A percentile compares a stretch with the other conserved stretches of the same genome.
Evolutionary conservation across 2,888 invertebrate species (phyloP).

Genomic region (Stenichneumon culpator): DNA sequence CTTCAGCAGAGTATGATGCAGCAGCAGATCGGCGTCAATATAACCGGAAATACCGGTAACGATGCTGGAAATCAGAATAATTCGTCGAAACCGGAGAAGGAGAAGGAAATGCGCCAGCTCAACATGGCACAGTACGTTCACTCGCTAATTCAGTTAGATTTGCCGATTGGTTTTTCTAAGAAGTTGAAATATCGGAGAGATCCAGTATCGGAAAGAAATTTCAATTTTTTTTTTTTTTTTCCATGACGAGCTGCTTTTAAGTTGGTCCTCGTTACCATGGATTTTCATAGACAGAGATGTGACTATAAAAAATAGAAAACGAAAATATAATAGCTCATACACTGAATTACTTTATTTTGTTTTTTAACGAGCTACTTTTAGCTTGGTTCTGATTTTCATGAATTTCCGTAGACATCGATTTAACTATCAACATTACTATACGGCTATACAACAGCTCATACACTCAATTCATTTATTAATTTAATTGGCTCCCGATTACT

Average conservation of each 20-base stretch:
- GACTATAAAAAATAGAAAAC: background rate
- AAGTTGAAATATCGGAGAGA: background rate
- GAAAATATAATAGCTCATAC: background rate
- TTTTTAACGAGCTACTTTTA: no score
- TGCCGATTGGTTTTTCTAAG: background rate
- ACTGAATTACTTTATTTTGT: background rate
- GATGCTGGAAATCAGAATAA: constrained; percentile 79
- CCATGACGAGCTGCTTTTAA: background rate
- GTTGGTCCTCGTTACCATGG: background rate
- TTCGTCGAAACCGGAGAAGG: constrained; percentile 80
- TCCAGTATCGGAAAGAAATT: background rate
- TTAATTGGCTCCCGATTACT: background rate
- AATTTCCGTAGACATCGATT: background rate
- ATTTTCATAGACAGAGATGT: background rate
- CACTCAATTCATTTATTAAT: background rate
- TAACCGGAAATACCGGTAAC: constrained; percentile 76
- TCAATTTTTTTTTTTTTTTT: background rate
- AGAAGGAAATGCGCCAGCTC: constrained; percentile 82
- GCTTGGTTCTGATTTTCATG: background rate
- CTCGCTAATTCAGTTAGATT: background rate
- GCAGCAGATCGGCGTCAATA: constrained; percentile 82
- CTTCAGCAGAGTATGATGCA: constrained; percentile 84
- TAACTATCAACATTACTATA: background rate
- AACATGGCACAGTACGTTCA: constrained; percentile 83
- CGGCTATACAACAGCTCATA: background rate